These are phyloP conservation scores for Calcarius lapponicus DNA, from an alignment of 2,797 vertebrate genomes.

Conservation along the genomic window DNA sequence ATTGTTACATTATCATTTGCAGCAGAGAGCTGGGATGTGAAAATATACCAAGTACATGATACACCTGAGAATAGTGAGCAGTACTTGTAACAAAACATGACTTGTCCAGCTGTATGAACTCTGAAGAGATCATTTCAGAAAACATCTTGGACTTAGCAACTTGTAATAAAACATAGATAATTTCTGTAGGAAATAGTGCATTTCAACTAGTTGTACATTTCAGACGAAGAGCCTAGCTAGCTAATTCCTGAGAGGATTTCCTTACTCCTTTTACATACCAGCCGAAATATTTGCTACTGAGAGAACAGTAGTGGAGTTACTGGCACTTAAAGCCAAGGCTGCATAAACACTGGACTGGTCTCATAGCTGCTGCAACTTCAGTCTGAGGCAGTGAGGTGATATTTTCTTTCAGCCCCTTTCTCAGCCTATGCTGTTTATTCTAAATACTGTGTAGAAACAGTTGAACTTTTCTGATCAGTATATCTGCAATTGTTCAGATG, in stretches of 20 bases:
- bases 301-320: background rate
- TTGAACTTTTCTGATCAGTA: background rate
- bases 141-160: background rate
- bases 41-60: background rate
- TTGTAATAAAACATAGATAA: background rate
- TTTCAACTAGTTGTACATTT: background rate
- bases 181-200: background rate
- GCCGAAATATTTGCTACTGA: background rate
- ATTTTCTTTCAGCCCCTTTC: background rate
- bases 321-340: background rate
- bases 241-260: background rate
- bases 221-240: background rate
- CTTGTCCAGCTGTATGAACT: background rate
- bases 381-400: background rate
- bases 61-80: background rate
- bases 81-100: background rate
- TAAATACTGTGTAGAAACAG: background rate
- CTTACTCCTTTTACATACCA: background rate
- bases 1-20: background rate
- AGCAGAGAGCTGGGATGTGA: background rate
- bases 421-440: background rate
- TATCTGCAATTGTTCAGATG: background rate
- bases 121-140: background rate
- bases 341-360: background rate
- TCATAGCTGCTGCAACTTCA: background rate